Percentiles rank a stretch among this genome's conserved stretches.
Evolutionary conservation across 2,797 vertebrate genomes (phyloP).

Genomic region (Tamandua tetradactyla): DNA sequence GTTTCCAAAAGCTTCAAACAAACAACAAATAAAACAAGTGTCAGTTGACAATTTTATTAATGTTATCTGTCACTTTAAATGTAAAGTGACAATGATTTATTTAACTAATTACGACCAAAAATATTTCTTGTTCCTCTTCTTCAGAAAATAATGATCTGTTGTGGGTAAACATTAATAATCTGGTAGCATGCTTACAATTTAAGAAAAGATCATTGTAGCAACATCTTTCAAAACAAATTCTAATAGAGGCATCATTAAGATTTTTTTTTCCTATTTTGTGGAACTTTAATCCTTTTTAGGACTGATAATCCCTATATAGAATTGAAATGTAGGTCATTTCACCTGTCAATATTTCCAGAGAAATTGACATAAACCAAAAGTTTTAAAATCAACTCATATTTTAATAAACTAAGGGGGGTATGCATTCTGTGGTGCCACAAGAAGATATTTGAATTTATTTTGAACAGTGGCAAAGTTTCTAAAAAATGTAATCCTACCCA

Average conservation of each 20-base stretch:
- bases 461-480: not conserved
- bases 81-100: not conserved
- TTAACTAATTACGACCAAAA: not conserved
- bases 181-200: not conserved
- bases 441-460: not conserved
- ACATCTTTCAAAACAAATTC: constrained; percentile 33
- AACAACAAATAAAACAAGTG: constrained; percentile 58
- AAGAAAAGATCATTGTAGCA: not conserved
- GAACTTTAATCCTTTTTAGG: not conserved
- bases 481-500: not conserved
- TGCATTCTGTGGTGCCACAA: not conserved
- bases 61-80: not conserved
- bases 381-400: not conserved
- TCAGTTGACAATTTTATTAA: constrained; percentile 46
- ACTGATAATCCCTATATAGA: not conserved
- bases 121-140: not conserved
- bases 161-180: constrained; percentile 24
- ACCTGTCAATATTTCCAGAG: not conserved
- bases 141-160: not conserved
- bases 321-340: not conserved
- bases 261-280: not conserved
- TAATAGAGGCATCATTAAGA: not conserved
- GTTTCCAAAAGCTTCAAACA: constrained; percentile 77
- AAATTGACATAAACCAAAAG: constrained; percentile 33
- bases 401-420: not conserved